A percentile compares a stretch with the other conserved stretches of the same genome.
phyloP scores from a whole-genome alignment of 2,797 vertebrate species.

The Phalanger gymnotis region DNA sequence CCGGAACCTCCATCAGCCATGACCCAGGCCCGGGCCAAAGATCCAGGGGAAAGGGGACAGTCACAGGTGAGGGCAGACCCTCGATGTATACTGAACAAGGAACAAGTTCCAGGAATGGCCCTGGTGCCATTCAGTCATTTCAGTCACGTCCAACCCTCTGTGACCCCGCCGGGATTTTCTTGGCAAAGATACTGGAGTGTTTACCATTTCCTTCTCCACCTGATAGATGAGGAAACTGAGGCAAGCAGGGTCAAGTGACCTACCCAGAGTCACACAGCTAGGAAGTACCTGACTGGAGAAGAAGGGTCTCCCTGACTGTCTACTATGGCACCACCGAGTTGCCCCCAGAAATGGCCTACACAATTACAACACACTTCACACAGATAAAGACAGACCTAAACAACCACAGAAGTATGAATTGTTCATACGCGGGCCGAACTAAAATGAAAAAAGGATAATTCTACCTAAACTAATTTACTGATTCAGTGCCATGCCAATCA shows the following conservation, averaged over 20 bases:
- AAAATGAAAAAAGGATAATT: neutral
- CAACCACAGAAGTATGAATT: neutral
- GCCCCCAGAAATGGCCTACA: no score
- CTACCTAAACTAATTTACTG: neutral
- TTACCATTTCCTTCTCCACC: neutral
- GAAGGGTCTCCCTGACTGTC: no score
- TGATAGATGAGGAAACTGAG: neutral
- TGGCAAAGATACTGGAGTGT: neutral
- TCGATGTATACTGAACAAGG: neutral
- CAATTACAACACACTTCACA: no score
- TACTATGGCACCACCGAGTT: no score
- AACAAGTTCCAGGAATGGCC: neutral
- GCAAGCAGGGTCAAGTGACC: neutral
- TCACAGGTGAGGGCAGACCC: neutral
- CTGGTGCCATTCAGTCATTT: no score
- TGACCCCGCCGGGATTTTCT: no score
- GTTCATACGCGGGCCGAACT: neutral
- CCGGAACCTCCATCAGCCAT: no score
- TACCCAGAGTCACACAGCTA: neutral
- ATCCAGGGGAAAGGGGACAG: no score
- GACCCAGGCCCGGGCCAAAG: no score
- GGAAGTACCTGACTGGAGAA: neutral
- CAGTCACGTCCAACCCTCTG: no score
- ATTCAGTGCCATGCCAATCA: neutral
- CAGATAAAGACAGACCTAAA: neutral